Percentiles rank a stretch among this genome's conserved stretches.
Conservation (phyloP, 2,888 invertebrate genomes). For the Pemphredon lugubris region DNA sequence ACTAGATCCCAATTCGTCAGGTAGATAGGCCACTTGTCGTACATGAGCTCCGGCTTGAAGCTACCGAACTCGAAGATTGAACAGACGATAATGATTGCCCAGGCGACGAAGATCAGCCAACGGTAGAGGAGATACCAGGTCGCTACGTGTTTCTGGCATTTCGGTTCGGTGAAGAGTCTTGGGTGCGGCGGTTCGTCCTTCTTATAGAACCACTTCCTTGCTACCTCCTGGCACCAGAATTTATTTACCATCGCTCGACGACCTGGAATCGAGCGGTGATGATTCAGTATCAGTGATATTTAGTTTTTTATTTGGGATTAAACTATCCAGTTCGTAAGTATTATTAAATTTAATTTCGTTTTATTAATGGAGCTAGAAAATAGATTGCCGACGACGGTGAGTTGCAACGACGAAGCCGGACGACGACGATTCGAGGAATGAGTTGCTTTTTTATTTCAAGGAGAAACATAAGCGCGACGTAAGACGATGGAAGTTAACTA, state of each 20-base stretch:
- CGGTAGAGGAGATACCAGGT: constrained; percentile 82
- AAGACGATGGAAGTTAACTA: no score
- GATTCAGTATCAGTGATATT: no score
- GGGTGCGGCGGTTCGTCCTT: constrained; percentile 69
- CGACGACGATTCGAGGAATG: no score
- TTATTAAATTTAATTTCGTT: no score
- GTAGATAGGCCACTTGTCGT: constrained; percentile 86
- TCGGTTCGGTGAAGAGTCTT: constrained; percentile 71
- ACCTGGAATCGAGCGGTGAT: constrained; percentile 64
- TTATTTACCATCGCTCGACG: constrained; percentile 79
- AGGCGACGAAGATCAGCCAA: constrained; percentile 82
- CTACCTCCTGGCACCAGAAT: constrained; percentile 75
- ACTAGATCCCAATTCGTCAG: constrained; percentile 89
- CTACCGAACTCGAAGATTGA: constrained; percentile 78
- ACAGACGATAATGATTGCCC: constrained; percentile 81
- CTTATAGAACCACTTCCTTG: constrained; percentile 70
- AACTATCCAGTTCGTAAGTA: no score
- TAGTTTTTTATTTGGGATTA: no score
- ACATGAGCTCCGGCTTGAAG: constrained; percentile 49
- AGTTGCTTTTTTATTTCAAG: no score
- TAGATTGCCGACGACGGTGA: no score
- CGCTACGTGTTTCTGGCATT: constrained; percentile 62
- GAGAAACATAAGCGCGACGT: no score
- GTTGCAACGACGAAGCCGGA: no score
- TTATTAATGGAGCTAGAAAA: no score